Evolutionary conservation across 2,113 vertebrate genomes (phyloP), one percentile per base, ranked within the genome.

Genomic region (Pongo abelii): DNA sequence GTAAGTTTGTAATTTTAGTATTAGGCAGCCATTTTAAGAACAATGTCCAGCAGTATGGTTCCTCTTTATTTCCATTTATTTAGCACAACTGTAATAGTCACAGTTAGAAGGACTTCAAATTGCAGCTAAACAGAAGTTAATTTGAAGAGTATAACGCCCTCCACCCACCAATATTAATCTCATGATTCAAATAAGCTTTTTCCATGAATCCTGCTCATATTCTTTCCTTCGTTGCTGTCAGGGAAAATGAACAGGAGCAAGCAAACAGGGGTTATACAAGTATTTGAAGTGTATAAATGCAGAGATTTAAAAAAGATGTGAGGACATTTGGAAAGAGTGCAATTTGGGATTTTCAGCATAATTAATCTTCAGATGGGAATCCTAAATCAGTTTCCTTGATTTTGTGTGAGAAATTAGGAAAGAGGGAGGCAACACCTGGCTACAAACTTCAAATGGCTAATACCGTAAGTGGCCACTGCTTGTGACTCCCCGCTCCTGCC

Each of bases 311-410:
- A 93, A 92, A 79, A 87, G 57, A 87, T 14, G 8, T 89, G 57
- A 94, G 64, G 48, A 84, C 4, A 6, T 64, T 79, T 86, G 43
- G n/a, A 75, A 94, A 86, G 78, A 91, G 32, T 16, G 12, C 40
- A 69, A 46, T 46, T 80, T 35, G 59, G 57, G 50, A 79, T 81
- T 96, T 96, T 93, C 69, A 93, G 57, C 95, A 79, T 89, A 93
- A 94, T 50, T 64, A 67, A 52, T 81, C 38, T 77, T 83, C 38
- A 70, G 69, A 67, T 27, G 67, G 91, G 57, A 88, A 52, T 59
- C 77, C 72, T 46, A 46, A 35, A 2, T 38, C 48, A 25, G 70
- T 93, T 92, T 75, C 57, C 86, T 88, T 70, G 61, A 79, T 70
- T 52, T 95, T 64, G 46, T 72, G 70, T 86, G 67, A 93, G 67